Percentiles rank a stretch among this genome's conserved stretches.
Conservation (phyloP, 2,888 invertebrate species). For the Andricus curvator region DNA sequence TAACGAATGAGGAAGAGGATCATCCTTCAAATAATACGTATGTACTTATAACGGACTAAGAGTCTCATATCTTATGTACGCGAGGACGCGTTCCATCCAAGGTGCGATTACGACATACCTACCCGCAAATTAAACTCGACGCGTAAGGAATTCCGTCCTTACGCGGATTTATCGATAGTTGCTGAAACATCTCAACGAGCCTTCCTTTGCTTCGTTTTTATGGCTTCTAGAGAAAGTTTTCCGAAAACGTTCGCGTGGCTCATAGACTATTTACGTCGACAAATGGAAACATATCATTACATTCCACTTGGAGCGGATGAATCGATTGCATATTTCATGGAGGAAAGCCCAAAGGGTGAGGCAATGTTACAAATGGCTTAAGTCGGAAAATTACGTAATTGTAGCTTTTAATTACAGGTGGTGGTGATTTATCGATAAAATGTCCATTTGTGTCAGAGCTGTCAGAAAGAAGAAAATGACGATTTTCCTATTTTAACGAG, state of each 20-base stretch:
- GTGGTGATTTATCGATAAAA: background rate
- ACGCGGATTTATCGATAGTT: constrained; percentile 54
- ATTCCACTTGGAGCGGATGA: background rate
- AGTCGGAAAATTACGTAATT: background rate
- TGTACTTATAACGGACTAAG: constrained; percentile 14
- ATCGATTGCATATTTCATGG: constrained; percentile 14
- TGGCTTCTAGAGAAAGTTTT: constrained; percentile 57
- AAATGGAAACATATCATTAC: background rate
- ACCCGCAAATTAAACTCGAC: constrained; percentile 50
- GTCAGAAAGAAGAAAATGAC: background rate
- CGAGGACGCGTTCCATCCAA: constrained; percentile 31
- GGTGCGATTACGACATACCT: constrained; percentile 44
- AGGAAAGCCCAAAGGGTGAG: background rate
- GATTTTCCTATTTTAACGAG: background rate
- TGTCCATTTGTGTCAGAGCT: background rate
- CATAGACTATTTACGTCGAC: background rate
- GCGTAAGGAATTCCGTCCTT: constrained; percentile 50
- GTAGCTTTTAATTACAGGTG: background rate
- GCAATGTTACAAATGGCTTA: background rate
- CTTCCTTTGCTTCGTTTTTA: constrained; percentile 45
- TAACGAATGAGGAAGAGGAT: constrained; percentile 28
- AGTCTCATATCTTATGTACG: background rate
- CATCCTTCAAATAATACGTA: constrained; percentile 27
- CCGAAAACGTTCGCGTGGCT: constrained; percentile 48
- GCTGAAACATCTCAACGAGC: constrained; percentile 49